Evolutionary conservation across 2,888 invertebrate genomes (phyloP).

Genomic region (Escarpia spicata): DNA sequence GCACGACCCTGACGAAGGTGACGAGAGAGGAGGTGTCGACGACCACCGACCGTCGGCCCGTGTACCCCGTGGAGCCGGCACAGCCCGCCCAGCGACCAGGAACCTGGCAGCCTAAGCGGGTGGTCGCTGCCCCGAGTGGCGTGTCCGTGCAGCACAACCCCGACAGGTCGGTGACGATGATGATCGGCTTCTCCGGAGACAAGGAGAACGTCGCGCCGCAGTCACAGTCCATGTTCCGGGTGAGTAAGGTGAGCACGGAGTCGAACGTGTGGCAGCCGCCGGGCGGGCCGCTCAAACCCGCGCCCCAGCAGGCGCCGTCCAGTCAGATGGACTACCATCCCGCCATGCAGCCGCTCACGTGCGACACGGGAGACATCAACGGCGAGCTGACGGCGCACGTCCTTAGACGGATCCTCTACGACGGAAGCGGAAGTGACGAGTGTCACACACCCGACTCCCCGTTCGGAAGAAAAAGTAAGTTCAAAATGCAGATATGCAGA

Average conservation of each 20-base stretch:
- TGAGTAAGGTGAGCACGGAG: conserved; percentile 32
- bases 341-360: neutral
- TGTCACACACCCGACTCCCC: conserved; percentile 33
- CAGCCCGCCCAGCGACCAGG: neutral
- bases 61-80: neutral
- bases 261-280: conserved; percentile 23
- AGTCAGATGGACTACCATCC: conserved; percentile 13
- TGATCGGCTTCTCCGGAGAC: conserved; percentile 30
- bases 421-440: conserved; percentile 32
- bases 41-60: neutral
- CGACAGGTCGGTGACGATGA: conserved; percentile 39
- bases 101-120: conserved; percentile 17
- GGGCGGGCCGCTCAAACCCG: conserved; percentile 18
- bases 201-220: conserved; percentile 35
- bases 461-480: neutral
- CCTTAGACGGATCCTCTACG: conserved; percentile 28
- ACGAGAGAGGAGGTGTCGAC: conserved; percentile 28
- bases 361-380: conserved; percentile 23
- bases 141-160: conserved; percentile 37
- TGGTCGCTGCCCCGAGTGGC: conserved; percentile 32
- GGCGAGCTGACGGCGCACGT: conserved; percentile 29
- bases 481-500: neutral
- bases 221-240: conserved; percentile 32
- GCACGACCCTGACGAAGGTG: conserved; percentile 36
- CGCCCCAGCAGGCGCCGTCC: neutral